Base-by-base conservation (phyloP, 2,888 invertebrate species). In the Drosophila putrida region DNA sequence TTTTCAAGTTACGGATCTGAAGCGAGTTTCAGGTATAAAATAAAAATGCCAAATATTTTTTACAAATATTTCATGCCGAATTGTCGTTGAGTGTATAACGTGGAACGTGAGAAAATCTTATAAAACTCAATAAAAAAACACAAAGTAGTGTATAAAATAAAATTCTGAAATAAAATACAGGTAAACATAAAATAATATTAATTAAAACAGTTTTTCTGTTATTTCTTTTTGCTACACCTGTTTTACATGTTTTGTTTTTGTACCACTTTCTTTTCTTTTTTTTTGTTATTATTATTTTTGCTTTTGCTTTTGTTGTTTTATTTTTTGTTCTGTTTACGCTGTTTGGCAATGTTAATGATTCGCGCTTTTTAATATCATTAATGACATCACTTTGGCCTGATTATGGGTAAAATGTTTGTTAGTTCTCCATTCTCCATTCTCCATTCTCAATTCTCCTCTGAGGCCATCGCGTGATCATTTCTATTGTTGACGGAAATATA, bases 371-470 rank as follows among this genome's bases (percentile, higher is more conserved):
- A 35, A 62, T 28, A 36, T 46, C 54, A 47, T 25, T 59, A 59
- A 72, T 76, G 70, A 79, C 81, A 79, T 71, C 75, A 80, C 66
- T 78, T 65, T 27, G 5, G 6, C 3, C 20, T 60, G 15, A 43
- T 70, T 63, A 49, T 44, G 51, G 3, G 1, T 31, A 57, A 36
- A 49, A 53, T 64, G 53, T 57, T 65, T 41, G 27, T 15, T 44
- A 38, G 39, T 57, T 58, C 65, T 61, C 39, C 31, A 31, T 38
- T 31, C 47, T 57, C 35, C 4, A 33, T 25, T 61, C 61, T 44
- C 20, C 2, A 43, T 28, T 53, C 60, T 38, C 53, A 28, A 31
- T 62, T 47, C 55, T 39, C 15, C 54, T 36, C 10, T 54, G 27
- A 9, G 2, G 6, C 13, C 13, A 54, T 62, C 11, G 35, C 33